phyloP scores from a whole-genome alignment of 2,797 vertebrate genomes.

The Rhynchotus rufescens region DNA sequence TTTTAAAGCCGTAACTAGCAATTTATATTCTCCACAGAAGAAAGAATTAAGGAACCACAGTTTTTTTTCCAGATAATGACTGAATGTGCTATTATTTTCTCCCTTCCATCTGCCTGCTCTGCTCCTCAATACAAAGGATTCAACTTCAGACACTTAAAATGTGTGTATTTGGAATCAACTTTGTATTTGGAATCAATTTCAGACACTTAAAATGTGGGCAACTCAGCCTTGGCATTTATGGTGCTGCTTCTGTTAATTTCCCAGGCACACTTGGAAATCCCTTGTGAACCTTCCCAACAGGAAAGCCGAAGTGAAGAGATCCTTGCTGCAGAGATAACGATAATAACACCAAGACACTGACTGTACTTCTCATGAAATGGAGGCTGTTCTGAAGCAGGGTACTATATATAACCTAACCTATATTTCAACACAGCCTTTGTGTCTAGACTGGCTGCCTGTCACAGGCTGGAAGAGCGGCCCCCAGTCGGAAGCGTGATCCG shows the following conservation, averaged over 20 bases:
- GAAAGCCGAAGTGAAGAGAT: background rate
- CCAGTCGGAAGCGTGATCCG: constrained; percentile 30
- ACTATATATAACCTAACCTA: constrained; percentile 47
- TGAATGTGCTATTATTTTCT: background rate
- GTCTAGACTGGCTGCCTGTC: background rate
- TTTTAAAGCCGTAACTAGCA: background rate
- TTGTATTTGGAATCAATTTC: background rate
- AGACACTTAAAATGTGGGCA: background rate
- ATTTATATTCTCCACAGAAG: background rate
- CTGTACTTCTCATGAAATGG: background rate
- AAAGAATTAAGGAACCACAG: background rate
- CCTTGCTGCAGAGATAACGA: background rate
- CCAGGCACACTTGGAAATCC: background rate
- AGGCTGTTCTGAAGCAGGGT: background rate
- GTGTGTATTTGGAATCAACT: background rate
- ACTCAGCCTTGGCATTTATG: background rate
- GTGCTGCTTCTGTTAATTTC: background rate
- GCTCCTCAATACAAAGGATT: background rate
- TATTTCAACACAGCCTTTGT: constrained; percentile 33
- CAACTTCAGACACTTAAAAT: background rate
- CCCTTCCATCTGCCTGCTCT: background rate
- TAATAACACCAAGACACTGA: background rate
- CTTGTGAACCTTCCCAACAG: background rate
- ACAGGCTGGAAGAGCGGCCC: constrained; percentile 6
- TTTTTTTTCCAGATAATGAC: background rate